A percentile compares a stretch with the other conserved stretches of the same genome.
phyloP scores from a whole-genome alignment of 1,140 invertebrate genomes.

The Drosophila ironensis region DNA sequence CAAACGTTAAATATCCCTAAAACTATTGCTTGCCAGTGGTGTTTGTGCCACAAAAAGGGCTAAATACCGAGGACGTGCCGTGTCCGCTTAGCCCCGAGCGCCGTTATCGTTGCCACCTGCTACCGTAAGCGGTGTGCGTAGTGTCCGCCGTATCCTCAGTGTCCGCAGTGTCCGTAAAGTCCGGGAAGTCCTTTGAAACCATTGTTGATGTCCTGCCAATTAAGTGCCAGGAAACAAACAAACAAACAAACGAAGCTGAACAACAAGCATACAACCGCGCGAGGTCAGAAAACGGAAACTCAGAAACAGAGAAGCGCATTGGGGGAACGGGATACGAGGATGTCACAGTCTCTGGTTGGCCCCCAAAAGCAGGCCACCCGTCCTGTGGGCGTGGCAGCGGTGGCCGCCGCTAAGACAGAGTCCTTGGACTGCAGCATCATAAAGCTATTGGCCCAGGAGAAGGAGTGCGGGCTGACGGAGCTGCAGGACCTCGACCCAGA shows the following conservation, averaged over 20 bases:
- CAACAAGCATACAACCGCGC: background rate
- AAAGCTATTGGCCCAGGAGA: conserved; percentile 76
- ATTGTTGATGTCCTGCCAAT: background rate
- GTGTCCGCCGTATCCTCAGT: no score
- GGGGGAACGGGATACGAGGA: background rate
- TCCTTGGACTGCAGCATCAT: conserved; percentile 72
- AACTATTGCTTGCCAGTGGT: background rate
- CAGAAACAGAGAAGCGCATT: background rate
- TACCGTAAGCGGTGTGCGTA: no score
- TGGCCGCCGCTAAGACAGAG: conserved; percentile 7
- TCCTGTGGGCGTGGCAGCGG: conserved; percentile 15
- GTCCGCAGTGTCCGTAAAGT: no score
- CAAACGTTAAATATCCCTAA: background rate
- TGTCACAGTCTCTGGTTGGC: conserved; percentile 61
- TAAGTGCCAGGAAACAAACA: background rate
- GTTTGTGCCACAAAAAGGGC: background rate
- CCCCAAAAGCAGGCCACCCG: conserved; percentile 37
- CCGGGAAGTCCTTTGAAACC: no score
- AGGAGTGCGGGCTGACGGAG: conserved; percentile 58
- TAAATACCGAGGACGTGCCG: background rate
- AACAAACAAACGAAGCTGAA: background rate
- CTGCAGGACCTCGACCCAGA: no score
- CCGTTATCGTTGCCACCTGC: background rate
- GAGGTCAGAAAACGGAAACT: background rate
- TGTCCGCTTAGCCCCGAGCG: background rate